Evolutionary conservation across 2,113 vertebrate genomes (phyloP).

Genomic region (Noturus placidus): DNA sequence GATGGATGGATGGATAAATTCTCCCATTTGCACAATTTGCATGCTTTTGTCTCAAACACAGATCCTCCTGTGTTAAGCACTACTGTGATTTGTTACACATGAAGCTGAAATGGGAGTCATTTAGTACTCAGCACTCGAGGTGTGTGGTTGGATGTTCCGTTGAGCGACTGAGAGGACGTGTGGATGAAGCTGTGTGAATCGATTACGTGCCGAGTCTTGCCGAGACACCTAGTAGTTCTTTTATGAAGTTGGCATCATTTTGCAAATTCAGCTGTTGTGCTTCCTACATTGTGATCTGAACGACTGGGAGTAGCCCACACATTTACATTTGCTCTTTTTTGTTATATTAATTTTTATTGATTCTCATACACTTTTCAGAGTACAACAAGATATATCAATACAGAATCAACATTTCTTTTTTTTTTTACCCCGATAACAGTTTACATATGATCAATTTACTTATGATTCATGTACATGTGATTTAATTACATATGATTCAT

Average conservation of each 20-base stretch:
- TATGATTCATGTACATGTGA: no score
- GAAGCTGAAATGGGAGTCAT: neutral
- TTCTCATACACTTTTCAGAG: no score
- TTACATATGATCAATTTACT: no score
- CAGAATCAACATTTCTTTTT: no score
- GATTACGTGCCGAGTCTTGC: neutral
- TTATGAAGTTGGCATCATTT: constrained; percentile 21
- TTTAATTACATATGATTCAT: no score
- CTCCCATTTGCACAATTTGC: neutral
- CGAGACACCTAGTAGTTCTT: neutral
- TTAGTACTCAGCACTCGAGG: neutral
- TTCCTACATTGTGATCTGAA: neutral
- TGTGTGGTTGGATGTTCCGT: neutral
- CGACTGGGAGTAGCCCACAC: neutral
- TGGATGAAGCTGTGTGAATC: neutral
- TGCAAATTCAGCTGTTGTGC: constrained; percentile 1
- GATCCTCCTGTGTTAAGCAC: neutral
- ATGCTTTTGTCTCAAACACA: neutral
- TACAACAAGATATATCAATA: no score
- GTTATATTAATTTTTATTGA: no score
- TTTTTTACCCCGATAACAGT: no score
- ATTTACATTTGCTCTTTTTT: neutral
- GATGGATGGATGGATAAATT: no score
- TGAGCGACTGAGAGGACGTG: neutral
- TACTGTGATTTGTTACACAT: neutral